Evolutionary conservation across 2,888 invertebrate species (phyloP).

Genomic region (Caenorhabditis afra): DNA sequence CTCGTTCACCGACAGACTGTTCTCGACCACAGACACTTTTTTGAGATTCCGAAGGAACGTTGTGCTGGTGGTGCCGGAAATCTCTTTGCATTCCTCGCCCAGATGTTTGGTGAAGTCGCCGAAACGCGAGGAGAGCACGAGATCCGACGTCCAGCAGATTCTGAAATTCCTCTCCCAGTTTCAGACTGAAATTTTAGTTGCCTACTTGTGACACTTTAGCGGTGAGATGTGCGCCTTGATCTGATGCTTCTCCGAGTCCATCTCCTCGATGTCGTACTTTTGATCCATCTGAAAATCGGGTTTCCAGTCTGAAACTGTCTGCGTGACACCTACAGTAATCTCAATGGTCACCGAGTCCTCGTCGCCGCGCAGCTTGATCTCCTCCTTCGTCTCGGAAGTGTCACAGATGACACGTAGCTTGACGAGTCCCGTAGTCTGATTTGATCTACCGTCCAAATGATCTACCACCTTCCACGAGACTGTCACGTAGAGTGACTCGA

Average conservation of each 20-base stretch:
- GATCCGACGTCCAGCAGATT: conserved; percentile 73
- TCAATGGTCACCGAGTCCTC: conserved; percentile 69
- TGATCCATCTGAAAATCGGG: conserved; percentile 77
- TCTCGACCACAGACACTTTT: conserved; percentile 46
- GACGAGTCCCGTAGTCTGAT: conserved; percentile 54
- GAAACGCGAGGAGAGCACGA: conserved; percentile 46
- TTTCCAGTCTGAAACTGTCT: neutral
- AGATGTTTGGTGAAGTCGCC: conserved; percentile 59
- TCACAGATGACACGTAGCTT: conserved; percentile 65
- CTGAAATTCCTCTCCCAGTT: conserved; percentile 50
- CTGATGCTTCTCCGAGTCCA: conserved; percentile 68
- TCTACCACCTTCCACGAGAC: conserved; percentile 63
- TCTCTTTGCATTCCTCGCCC: conserved; percentile 70
- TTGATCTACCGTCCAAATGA: conserved; percentile 27
- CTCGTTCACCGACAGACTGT: conserved; percentile 43
- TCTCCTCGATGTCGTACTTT: conserved; percentile 74
- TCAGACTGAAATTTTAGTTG: neutral
- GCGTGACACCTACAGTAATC: conserved; percentile 58
- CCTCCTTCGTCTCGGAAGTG: conserved; percentile 63
- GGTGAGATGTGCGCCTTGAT: conserved; percentile 77
- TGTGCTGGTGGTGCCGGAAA: conserved; percentile 65
- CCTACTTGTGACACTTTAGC: conserved; percentile 74
- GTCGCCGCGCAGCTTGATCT: conserved; percentile 55
- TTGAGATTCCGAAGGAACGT: conserved; percentile 67
- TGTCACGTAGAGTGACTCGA: conserved; percentile 65